A percentile compares a stretch with the other conserved stretches of the same genome.
phyloP scores from a whole-genome alignment of 2,113 vertebrate species.

The Proteles cristata region DNA sequence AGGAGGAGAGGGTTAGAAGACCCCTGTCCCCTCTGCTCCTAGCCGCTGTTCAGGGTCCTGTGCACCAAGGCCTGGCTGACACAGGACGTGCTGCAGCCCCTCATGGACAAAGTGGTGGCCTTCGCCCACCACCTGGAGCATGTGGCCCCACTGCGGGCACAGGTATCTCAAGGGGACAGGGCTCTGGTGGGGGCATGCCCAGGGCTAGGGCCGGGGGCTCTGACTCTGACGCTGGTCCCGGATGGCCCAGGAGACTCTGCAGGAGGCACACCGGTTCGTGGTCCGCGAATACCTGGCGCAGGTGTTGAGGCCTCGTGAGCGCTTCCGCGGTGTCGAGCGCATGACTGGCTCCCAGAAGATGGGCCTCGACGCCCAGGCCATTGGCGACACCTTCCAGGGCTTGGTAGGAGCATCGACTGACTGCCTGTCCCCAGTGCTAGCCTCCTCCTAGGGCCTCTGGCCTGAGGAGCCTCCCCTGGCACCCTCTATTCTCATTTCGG shows the following conservation, averaged over 20 bases:
- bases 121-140: constrained; percentile 77
- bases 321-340: constrained; percentile 63
- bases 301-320: constrained; percentile 75
- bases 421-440: accelerated
- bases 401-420: constrained; percentile 75
- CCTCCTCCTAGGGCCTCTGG: not conserved
- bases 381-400: constrained; percentile 69
- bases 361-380: constrained; percentile 76
- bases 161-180: constrained; percentile 72
- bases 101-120: constrained; percentile 28
- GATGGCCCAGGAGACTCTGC: constrained; percentile 78
- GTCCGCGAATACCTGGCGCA: constrained; percentile 82
- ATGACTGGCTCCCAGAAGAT: constrained; percentile 81
- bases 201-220: accelerated
- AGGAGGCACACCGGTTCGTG: constrained; percentile 77
- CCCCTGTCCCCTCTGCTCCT: not conserved
- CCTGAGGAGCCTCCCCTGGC: accelerated
- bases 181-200: not conserved
- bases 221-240: not conserved
- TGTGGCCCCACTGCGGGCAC: constrained; percentile 60
- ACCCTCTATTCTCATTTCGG: not conserved
- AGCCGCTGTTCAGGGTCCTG: constrained; percentile 84
- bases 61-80: constrained; percentile 85
- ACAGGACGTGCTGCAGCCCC: not conserved
- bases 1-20: not conserved